Percentiles rank a stretch among this genome's conserved stretches.
Evolutionary conservation across 2,113 vertebrate species (phyloP).

Genomic region (Sorex fumeus): DNA sequence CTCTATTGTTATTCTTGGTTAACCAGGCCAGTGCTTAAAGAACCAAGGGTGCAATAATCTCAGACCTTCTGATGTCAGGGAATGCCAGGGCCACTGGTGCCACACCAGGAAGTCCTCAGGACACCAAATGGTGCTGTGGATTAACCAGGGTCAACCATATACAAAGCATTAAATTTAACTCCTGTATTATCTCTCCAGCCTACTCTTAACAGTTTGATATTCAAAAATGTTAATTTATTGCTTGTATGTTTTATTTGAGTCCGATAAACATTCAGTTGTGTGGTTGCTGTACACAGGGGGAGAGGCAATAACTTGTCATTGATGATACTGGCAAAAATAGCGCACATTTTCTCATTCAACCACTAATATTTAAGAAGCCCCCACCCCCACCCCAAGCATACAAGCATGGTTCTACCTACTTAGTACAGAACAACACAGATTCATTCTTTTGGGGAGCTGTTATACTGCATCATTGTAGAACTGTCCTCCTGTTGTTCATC

Average conservation of each 20-base stretch:
- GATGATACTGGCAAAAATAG: not conserved
- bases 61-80: too few relatives aligned
- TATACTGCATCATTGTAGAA: too few relatives aligned
- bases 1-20: too few relatives aligned
- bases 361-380: not conserved
- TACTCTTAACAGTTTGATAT: not conserved
- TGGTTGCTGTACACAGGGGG: not conserved
- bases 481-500: too few relatives aligned
- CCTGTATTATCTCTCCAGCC: not conserved
- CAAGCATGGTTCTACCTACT: not conserved
- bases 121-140: too few relatives aligned
- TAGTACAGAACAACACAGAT: not conserved
- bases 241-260: not conserved
- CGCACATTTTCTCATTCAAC: not conserved
- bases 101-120: too few relatives aligned
- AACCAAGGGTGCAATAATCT: too few relatives aligned
- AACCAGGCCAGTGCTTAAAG: too few relatives aligned
- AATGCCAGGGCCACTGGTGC: too few relatives aligned
- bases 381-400: not conserved
- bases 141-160: not conserved
- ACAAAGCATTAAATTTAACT: not conserved
- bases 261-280: not conserved
- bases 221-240: not conserved
- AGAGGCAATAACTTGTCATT: not conserved
- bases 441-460: not conserved